These are phyloP conservation scores for Leptinotarsa peninsularis DNA, from an alignment of 2,888 invertebrate genomes.

Conservation along the genomic window DNA sequence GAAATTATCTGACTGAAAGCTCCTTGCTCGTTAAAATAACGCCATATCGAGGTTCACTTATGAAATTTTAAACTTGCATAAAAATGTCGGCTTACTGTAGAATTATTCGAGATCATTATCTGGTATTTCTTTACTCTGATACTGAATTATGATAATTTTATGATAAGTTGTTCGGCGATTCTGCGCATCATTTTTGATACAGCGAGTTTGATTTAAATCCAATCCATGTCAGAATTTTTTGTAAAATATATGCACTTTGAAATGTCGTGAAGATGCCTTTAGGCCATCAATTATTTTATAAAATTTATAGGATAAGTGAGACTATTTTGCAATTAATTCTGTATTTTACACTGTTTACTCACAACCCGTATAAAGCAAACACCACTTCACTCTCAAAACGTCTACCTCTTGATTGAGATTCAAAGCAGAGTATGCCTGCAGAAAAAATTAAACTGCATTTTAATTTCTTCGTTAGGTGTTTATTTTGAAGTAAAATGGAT, in stretches of 20 bases:
- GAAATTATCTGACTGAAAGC: too few species aligned
- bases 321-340: slow-evolving; percentile 27
- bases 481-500: slow-evolving; percentile 10
- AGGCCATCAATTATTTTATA: slow-evolving; percentile 18
- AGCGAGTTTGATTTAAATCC: slow-evolving; percentile 1
- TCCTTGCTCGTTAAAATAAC: too few species aligned
- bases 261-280: slow-evolving; percentile 8
- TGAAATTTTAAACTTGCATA: too few species aligned
- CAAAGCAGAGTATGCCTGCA: not conserved
- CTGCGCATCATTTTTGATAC: not conserved
- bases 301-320: slow-evolving; percentile 21
- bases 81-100: not conserved
- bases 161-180: slow-evolving; percentile 1
- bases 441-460: slow-evolving; percentile 17
- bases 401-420: slow-evolving; percentile 11
- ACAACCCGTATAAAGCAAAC: slow-evolving; percentile 28
- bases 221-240: slow-evolving; percentile 7
- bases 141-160: slow-evolving; percentile 14
- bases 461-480: slow-evolving; percentile 19
- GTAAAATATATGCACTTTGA: slow-evolving; percentile 6
- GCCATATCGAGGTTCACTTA: too few species aligned
- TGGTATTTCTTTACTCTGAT: slow-evolving; percentile 4
- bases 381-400: slow-evolving; percentile 11
- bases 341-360: slow-evolving; percentile 28
- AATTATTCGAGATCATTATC: not conserved